Evolutionary conservation across 1,140 invertebrate genomes (phyloP).

Genomic region (Drosophila santomea): DNA sequence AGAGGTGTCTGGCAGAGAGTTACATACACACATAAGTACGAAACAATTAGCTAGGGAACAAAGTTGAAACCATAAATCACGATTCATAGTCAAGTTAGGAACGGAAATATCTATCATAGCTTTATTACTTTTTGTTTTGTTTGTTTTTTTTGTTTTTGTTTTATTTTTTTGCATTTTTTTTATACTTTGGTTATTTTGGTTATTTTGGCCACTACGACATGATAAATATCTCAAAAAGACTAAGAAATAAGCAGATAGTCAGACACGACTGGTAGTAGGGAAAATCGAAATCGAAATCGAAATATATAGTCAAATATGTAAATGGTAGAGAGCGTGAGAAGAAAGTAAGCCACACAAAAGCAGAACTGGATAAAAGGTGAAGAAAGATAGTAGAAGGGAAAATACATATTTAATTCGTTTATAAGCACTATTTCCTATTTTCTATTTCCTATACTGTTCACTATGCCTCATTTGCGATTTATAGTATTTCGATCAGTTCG

Average conservation of each 20-base stretch:
- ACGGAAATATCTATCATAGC: constrained; percentile 54
- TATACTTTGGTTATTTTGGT: not conserved
- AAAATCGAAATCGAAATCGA: constrained; percentile 24
- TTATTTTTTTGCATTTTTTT: not conserved
- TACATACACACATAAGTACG: constrained; percentile 65
- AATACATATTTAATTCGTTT: constrained; percentile 16
- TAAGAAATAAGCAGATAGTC: constrained; percentile 28
- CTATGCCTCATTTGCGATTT: no score
- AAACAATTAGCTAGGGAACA: constrained; percentile 67
- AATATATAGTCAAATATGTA: constrained; percentile 8
- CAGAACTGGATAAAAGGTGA: constrained; percentile 22
- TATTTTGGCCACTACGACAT: constrained; percentile 54
- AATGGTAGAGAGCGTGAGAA: constrained; percentile 4
- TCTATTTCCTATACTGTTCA: not conserved
- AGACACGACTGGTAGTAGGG: constrained; percentile 7
- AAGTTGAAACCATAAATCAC: constrained; percentile 62
- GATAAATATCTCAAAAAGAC: constrained; percentile 60
- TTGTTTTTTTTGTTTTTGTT: not conserved
- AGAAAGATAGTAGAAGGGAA: constrained; percentile 15
- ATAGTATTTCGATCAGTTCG: not conserved
- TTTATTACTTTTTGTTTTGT: constrained; percentile 19
- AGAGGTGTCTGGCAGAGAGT: constrained; percentile 52
- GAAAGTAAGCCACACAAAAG: constrained; percentile 43
- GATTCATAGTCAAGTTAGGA: constrained; percentile 50
- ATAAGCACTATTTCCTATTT: constrained; percentile 4